Evolutionary conservation across 2,888 invertebrate genomes (phyloP).

Genomic region (Polyommatus icarus): DNA sequence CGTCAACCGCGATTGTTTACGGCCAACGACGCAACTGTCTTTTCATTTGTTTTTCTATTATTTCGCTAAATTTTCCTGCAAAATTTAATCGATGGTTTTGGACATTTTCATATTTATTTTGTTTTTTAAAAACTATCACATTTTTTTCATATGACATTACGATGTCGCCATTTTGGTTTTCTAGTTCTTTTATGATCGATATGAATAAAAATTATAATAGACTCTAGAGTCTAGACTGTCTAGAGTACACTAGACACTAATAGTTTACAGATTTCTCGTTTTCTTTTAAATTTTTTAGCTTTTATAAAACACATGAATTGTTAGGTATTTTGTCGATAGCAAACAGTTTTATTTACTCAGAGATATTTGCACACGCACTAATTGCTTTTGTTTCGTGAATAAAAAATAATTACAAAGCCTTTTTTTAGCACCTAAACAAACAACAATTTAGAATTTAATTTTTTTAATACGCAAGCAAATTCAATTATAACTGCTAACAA

Average conservation of each 20-base stretch:
- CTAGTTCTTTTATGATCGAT: too few relatives aligned
- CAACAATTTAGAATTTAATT: background rate
- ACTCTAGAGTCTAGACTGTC: too few relatives aligned
- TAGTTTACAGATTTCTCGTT: background rate
- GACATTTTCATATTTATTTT: background rate
- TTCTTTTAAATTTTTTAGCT: background rate
- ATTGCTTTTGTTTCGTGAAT: background rate
- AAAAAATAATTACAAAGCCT: background rate
- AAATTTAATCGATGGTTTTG: background rate
- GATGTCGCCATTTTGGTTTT: too few relatives aligned
- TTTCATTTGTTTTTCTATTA: background rate
- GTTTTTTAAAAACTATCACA: too few relatives aligned
- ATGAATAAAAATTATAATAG: too few relatives aligned
- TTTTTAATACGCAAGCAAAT: background rate
- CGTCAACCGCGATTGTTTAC: conserved; percentile 16
- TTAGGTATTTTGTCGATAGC: background rate
- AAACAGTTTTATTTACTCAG: background rate
- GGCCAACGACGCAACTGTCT: background rate
- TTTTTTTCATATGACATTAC: too few relatives aligned
- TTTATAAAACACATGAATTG: background rate
- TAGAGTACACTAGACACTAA: too few relatives aligned
- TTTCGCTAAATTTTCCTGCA: background rate
- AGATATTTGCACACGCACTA: background rate
- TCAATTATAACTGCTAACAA: background rate
- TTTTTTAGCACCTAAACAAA: background rate